Conservation (phyloP, 1,140 invertebrate species). For the Protaetia brevitarsis region DNA sequence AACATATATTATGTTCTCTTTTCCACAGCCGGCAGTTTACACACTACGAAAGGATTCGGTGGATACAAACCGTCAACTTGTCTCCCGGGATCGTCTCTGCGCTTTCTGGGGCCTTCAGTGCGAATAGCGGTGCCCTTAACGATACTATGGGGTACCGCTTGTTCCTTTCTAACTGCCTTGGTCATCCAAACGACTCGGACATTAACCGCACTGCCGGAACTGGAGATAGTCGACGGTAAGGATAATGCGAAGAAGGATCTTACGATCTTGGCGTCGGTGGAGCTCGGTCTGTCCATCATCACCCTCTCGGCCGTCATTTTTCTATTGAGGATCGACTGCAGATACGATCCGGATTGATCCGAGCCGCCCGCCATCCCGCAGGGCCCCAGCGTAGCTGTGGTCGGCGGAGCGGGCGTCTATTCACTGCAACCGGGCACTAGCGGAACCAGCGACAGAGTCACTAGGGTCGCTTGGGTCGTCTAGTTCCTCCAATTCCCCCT, state of each 20-base stretch:
- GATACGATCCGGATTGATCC: conserved; percentile 42
- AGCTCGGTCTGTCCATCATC: conserved; percentile 28
- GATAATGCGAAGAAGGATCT: conserved; percentile 28
- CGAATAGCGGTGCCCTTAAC: conserved; percentile 50
- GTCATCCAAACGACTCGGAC: conserved; percentile 46
- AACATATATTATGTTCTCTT: no score
- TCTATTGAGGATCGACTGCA: conserved; percentile 39
- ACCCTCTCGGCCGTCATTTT: conserved; percentile 34
- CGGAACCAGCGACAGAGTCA: conserved; percentile 32
- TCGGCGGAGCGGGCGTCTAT: conserved; percentile 33
- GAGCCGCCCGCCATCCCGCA: conserved; percentile 31
- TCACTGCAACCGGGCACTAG: conserved; percentile 28
- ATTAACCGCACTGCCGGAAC: neutral
- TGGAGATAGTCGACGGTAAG: neutral
- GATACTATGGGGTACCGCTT: conserved; percentile 51
- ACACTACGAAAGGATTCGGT: conserved; percentile 48
- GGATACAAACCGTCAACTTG: conserved; percentile 51
- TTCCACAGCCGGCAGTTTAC: conserved; percentile 49
- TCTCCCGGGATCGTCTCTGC: conserved; percentile 49
- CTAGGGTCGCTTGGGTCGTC: conserved; percentile 38
- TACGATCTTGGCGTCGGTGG: conserved; percentile 32
- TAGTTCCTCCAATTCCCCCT: conserved; percentile 26
- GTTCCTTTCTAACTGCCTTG: conserved; percentile 51
- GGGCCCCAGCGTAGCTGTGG: conserved; percentile 35
- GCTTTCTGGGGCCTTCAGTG: conserved; percentile 52